Conservation (phyloP, 2,113 vertebrate species). For the Ifrita kowaldi region DNA sequence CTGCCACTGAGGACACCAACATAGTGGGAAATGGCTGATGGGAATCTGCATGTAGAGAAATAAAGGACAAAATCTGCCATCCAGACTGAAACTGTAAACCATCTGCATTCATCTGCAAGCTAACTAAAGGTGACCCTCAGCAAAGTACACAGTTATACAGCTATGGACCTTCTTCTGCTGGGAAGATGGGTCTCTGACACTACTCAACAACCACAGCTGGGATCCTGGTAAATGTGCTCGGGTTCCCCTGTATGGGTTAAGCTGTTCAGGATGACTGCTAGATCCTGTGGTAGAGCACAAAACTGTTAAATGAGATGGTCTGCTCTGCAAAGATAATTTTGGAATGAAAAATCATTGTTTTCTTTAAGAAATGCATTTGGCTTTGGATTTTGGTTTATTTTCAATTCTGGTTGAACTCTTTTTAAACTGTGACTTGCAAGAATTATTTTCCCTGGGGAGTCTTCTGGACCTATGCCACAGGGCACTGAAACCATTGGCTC, state of each 20-base stretch:
- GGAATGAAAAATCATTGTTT: background rate
- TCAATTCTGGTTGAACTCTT: background rate
- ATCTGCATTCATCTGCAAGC: background rate
- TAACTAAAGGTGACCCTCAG: background rate
- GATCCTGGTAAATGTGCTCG: background rate
- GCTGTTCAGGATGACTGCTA: background rate
- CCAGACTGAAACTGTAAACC: background rate
- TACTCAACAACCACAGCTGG: background rate
- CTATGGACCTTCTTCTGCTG: background rate
- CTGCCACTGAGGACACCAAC: background rate
- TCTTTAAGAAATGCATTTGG: background rate
- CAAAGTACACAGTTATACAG: background rate
- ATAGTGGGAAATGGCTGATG: background rate
- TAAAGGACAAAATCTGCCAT: background rate
- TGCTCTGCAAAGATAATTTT: background rate
- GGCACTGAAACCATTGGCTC: background rate
- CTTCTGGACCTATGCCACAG: background rate
- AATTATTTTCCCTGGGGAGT: background rate
- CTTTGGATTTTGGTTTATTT: background rate
- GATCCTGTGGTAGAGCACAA: background rate
- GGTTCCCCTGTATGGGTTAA: background rate
- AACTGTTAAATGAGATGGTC: background rate
- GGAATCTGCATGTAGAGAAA: background rate
- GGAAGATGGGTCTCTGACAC: background rate
- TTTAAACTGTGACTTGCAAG: background rate